Evolutionary conservation across 2,113 vertebrate genomes (phyloP), one percentile per base, ranked within the genome.

Genomic region (Climacteris rufus): DNA sequence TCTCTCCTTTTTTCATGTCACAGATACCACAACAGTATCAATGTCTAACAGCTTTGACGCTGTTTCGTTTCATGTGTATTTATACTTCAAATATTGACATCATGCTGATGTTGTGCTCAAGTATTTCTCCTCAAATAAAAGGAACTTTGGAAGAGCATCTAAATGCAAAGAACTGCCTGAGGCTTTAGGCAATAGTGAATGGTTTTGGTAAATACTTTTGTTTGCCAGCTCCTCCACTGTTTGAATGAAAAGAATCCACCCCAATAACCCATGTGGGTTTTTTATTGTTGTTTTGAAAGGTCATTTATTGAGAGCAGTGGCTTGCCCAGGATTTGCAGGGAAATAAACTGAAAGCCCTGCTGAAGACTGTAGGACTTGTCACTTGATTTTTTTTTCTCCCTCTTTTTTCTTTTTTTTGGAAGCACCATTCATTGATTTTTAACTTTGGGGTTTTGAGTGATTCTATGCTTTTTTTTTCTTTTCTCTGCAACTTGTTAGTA

Each of bases 51-150:
- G 37, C 70, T 82, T 35, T 28, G 31, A 7, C 50, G 1, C 22
- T 44, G 0, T 53, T 81, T 53, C 37, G 4, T 84, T 61, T 40
- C 4, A 2, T 44, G 0, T 7, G 2, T 33, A 6, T 80, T 76
- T 80, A 25, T 63, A 31, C 19, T 13, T 59, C 9, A 8, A 76
- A 50, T 30, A 16, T 12, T 70, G 53, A 4, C 8, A 2, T 50
- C 66, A 9, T 24, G 7, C 31, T 15, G 7, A 4, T 52, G 15
- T 42, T 65, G 40, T 83, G 11, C 6, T 91, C 0, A 0, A 20
- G 11, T 39, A 4, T 61, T 82, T 70, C 24, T 61, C 39, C 47
- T 56, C 33, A 39, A 71, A 24, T 17, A 19, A 37, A 66, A 27
- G 3, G n/a, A 82, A 33, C 31, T 44, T 52, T 35, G 27, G 15